Percentiles rank a stretch among this genome's conserved stretches.
These are phyloP conservation scores for Circaetus gallicus DNA, from an alignment of 2,113 vertebrate genomes.

Conservation along the genomic window DNA sequence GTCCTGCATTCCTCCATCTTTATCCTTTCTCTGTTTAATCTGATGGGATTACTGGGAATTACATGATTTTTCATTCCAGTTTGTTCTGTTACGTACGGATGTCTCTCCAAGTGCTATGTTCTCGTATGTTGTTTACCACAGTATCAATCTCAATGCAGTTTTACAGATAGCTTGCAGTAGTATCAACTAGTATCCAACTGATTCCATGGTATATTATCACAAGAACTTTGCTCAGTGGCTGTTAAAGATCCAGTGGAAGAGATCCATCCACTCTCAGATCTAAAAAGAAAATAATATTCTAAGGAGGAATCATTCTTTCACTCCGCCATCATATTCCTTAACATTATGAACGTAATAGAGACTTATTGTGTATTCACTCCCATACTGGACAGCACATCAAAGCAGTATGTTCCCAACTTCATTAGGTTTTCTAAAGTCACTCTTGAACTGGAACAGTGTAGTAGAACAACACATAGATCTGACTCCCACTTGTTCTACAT, in stretches of 20 bases:
- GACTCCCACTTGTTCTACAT: neutral
- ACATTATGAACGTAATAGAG: neutral
- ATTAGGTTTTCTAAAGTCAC: neutral
- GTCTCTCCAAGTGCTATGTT: neutral
- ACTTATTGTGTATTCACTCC: neutral
- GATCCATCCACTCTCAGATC: neutral
- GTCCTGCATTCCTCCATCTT: neutral
- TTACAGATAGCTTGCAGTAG: neutral
- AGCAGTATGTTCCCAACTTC: neutral
- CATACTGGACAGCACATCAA: neutral
- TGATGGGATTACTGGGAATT: neutral
- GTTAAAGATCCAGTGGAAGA: neutral
- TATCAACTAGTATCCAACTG: neutral
- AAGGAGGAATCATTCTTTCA: neutral
- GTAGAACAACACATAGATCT: neutral
- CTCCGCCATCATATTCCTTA: neutral
- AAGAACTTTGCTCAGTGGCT: neutral
- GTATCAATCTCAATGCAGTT: neutral
- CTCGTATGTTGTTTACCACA: neutral
- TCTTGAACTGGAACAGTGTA: neutral
- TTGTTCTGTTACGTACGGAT: neutral
- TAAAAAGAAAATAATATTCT: neutral
- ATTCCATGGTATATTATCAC: neutral
- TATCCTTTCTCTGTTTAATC: neutral
- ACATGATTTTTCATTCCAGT: neutral